Percentiles rank a stretch among this genome's conserved stretches.
Conservation (phyloP, 2,888 invertebrate species). For the Bimastos eiseni region DNA sequence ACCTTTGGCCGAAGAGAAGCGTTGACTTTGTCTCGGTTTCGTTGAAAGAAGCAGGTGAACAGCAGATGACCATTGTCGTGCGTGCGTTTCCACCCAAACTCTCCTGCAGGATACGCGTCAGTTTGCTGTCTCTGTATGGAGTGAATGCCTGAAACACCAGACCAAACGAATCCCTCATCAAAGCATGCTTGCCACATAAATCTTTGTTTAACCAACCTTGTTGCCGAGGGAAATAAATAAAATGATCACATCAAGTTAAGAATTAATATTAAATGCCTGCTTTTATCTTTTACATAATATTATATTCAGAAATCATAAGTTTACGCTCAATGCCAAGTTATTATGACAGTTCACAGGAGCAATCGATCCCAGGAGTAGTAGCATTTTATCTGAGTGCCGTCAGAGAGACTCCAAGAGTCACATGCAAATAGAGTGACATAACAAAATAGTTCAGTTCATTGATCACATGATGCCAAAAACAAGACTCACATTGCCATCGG, state of each 20-base stretch:
- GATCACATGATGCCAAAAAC: background rate
- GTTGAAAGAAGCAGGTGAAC: slow-evolving; percentile 97
- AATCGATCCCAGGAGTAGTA: background rate
- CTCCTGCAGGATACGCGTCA: slow-evolving; percentile 98
- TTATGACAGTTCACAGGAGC: background rate
- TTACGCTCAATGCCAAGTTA: background rate
- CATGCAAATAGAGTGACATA: background rate
- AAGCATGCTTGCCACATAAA: background rate
- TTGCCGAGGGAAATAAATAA: background rate
- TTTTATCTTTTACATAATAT: too few relatives aligned
- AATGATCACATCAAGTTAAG: background rate
- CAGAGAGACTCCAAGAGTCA: background rate
- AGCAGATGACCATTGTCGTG: slow-evolving; percentile 97
- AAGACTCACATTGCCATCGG: slow-evolving; percentile 82
- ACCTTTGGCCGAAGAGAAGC: slow-evolving; percentile 93
- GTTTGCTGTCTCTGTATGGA: slow-evolving; percentile 97
- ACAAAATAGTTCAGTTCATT: background rate
- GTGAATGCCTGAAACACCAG: slow-evolving; percentile 75
- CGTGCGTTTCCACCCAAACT: slow-evolving; percentile 98
- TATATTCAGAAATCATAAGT: background rate
- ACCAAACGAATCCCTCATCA: background rate
- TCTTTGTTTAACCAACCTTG: background rate
- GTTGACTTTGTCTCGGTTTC: slow-evolving; percentile 99
- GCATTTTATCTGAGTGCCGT: background rate
- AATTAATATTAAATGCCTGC: too few relatives aligned